phyloP scores from a whole-genome alignment of 2,888 invertebrate species.

The Epinotia brunnichana region DNA sequence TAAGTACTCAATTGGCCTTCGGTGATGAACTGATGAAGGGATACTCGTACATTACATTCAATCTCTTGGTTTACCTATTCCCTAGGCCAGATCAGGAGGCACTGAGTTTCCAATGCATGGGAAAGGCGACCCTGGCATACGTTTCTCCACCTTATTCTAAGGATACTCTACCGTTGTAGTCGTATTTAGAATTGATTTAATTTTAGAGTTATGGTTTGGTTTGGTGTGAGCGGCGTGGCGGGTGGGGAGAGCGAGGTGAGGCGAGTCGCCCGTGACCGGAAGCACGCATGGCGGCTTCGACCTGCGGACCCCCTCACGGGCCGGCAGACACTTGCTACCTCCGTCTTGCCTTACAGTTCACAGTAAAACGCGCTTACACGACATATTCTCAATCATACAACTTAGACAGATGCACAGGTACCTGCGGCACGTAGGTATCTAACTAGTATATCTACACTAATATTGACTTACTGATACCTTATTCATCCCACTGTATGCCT shows the following conservation, averaged over 20 bases:
- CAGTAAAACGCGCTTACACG: constrained; percentile 20
- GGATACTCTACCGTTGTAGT: no score
- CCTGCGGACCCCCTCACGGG: constrained; percentile 47
- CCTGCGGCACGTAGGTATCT: no score
- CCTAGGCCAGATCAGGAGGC: neutral
- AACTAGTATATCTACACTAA: neutral
- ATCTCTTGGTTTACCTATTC: neutral
- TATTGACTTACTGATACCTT: neutral
- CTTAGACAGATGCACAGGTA: neutral
- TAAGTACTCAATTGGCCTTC: neutral
- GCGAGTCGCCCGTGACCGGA: constrained; percentile 51
- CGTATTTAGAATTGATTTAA: neutral
- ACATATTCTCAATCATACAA: constrained; percentile 20
- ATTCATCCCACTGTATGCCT: neutral
- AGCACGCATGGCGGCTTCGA: constrained; percentile 55
- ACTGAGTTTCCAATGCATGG: neutral
- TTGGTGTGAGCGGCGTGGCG: constrained; percentile 7
- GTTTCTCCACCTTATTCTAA: no score
- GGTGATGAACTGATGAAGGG: neutral
- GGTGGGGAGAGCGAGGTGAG: constrained; percentile 27
- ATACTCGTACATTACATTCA: no score
- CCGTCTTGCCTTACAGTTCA: constrained; percentile 40
- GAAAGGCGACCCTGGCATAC: neutral
- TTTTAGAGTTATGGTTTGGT: constrained; percentile 1
- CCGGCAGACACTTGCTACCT: constrained; percentile 31